These are phyloP conservation scores for Ptiloglossa arizonensis DNA, from an alignment of 1,140 invertebrate genomes.

Conservation along the genomic window DNA sequence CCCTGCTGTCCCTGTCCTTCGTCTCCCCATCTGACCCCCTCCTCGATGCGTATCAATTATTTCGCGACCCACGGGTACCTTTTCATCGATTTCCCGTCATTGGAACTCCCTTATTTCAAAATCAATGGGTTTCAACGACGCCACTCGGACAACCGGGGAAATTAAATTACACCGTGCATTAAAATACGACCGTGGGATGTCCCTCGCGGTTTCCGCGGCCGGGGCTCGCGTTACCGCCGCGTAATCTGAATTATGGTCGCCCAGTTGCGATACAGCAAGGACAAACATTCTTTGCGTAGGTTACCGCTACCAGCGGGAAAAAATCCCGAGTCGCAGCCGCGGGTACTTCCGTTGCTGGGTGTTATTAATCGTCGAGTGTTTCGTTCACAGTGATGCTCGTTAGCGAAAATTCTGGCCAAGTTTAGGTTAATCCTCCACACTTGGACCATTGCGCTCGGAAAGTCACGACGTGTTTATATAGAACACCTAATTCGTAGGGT, in stretches of 20 bases:
- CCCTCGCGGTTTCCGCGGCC: not conserved
- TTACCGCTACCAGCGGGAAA: no score
- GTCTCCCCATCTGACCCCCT: not conserved
- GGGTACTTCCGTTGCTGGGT: no score
- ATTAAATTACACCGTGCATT: constrained; percentile 23
- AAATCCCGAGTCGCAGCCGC: not conserved
- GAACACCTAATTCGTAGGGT: no score
- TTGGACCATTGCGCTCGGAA: no score
- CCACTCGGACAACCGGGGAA: not conserved
- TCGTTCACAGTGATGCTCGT: no score
- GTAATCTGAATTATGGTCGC: constrained; percentile 22
- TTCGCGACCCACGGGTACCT: not conserved
- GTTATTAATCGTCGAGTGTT: no score
- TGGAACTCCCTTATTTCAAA: not conserved
- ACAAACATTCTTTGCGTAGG: no score
- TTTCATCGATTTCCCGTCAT: constrained; percentile 22
- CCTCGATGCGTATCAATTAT: constrained; percentile 22
- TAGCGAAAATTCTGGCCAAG: no score
- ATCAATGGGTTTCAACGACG: not conserved
- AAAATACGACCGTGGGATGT: not conserved
- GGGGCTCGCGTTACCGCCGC: not conserved
- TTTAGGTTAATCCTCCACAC: no score
- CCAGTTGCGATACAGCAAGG: not conserved
- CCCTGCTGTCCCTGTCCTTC: not conserved
- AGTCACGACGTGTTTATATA: no score